phyloP scores from a whole-genome alignment of 1,140 invertebrate genomes.

The Bombyx mori region DNA sequence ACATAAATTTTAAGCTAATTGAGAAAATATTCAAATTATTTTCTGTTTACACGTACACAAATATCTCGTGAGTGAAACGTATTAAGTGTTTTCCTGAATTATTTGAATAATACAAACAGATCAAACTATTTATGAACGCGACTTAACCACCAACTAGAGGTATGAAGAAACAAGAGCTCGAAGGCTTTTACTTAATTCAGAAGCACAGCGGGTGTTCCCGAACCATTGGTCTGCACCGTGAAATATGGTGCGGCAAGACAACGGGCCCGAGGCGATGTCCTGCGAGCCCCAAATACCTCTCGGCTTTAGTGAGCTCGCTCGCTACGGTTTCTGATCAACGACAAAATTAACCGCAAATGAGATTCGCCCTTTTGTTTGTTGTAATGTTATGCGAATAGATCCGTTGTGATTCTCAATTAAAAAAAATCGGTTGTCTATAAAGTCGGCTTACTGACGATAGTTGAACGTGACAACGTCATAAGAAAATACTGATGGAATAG shows the following conservation, averaged over 20 bases:
- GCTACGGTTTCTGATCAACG: slow-evolving; percentile 11
- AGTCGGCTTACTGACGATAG: too few relatives aligned
- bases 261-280: slow-evolving; percentile 51
- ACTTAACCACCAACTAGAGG: slow-evolving; percentile 51
- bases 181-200: slow-evolving; percentile 72
- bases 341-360: slow-evolving; percentile 19
- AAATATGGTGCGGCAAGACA: slow-evolving; percentile 55
- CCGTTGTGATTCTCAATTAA: too few relatives aligned
- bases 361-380: neutral
- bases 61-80: too few relatives aligned
- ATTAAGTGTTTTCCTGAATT: slow-evolving; percentile 1
- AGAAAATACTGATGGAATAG: too few relatives aligned
- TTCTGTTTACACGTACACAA: too few relatives aligned
- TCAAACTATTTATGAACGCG: slow-evolving; percentile 15
- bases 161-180: slow-evolving; percentile 70
- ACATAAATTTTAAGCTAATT: too few relatives aligned
- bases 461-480: too few relatives aligned
- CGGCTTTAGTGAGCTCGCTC: slow-evolving; percentile 11
- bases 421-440: too few relatives aligned
- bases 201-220: slow-evolving; percentile 69
- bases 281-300: slow-evolving; percentile 45
- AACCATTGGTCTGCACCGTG: slow-evolving; percentile 54
- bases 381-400: too few relatives aligned
- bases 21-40: too few relatives aligned
- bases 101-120: neutral